phyloP scores from a whole-genome alignment of 1,140 invertebrate genomes.

The Penaeus vannamei region DNA sequence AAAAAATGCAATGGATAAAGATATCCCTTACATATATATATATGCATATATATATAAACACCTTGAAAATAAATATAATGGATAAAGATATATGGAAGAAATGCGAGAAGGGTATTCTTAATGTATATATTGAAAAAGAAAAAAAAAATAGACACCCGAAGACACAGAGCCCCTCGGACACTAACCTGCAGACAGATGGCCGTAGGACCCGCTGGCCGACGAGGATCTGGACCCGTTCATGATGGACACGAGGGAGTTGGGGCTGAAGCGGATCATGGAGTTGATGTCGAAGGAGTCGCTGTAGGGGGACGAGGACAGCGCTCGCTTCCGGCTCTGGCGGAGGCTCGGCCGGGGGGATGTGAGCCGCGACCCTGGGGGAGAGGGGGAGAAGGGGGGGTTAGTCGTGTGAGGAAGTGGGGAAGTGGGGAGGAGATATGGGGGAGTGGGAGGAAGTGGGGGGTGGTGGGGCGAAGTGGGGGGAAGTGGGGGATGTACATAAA shows the following conservation, averaged over 20 bases:
- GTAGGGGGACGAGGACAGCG: constrained; percentile 93
- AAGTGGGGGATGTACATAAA: too few species aligned
- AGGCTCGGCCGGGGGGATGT: constrained; percentile 76
- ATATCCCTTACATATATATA: not conserved
- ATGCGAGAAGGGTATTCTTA: too few species aligned
- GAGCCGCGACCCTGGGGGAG: constrained; percentile 61
- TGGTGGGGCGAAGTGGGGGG: not conserved
- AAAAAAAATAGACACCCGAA: not conserved
- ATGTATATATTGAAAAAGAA: too few species aligned
- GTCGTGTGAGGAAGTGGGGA: not conserved
- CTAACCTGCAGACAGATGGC: constrained; percentile 90
- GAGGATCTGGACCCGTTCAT: constrained; percentile 89
- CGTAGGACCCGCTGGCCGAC: constrained; percentile 90
- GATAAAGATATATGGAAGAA: too few species aligned
- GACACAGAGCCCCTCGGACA: constrained; percentile 13
- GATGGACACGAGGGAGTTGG: constrained; percentile 92
- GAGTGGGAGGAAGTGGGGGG: constrained; percentile 14
- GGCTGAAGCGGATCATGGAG: constrained; percentile 94
- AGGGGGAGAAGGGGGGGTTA: constrained; percentile 32
- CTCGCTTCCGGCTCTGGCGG: constrained; percentile 87
- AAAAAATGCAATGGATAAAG: not conserved
- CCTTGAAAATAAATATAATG: too few species aligned
- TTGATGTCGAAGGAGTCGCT: constrained; percentile 95
- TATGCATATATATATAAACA: too few species aligned
- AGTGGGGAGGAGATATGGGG: constrained; percentile 10